A percentile compares a stretch with the other conserved stretches of the same genome.
These are phyloP conservation scores for Cepaea nemoralis DNA, from an alignment of 1,140 invertebrate species.

Conservation along the genomic window DNA sequence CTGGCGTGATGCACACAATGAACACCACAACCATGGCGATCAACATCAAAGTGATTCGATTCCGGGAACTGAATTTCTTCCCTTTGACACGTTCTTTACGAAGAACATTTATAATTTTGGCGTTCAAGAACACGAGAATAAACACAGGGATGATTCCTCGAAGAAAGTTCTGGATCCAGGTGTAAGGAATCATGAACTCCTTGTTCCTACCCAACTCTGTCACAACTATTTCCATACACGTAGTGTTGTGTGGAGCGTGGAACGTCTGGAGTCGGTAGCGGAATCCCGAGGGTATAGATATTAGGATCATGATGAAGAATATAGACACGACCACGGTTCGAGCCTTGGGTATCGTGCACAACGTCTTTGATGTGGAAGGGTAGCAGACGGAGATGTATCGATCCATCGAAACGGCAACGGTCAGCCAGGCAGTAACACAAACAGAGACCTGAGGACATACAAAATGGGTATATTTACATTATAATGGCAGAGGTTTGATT, in stretches of 20 bases:
- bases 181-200: conserved; percentile 78
- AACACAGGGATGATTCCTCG: conserved; percentile 77
- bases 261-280: conserved; percentile 60
- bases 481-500: no score
- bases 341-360: conserved; percentile 80
- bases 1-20: conserved; percentile 82
- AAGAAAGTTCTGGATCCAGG: conserved; percentile 77
- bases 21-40: conserved; percentile 84
- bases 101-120: conserved; percentile 80
- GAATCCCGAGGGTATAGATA: conserved; percentile 65
- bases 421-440: conserved; percentile 86
- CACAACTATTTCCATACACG: conserved; percentile 53
- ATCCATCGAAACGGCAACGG: conserved; percentile 93
- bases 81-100: conserved; percentile 67
- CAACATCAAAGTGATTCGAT: conserved; percentile 82
- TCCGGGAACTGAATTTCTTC: conserved; percentile 61
- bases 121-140: conserved; percentile 74
- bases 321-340: conserved; percentile 60
- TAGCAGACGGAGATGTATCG: conserved; percentile 95
- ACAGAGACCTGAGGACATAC: conserved; percentile 46
- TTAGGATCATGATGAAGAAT: conserved; percentile 62
- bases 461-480: no score
- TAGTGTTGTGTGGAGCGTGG: conserved; percentile 41
- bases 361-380: conserved; percentile 85
- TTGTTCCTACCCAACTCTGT: conserved; percentile 72